These are phyloP conservation scores for Lysandra coridon DNA, from an alignment of 2,888 invertebrate species.

Conservation along the genomic window DNA sequence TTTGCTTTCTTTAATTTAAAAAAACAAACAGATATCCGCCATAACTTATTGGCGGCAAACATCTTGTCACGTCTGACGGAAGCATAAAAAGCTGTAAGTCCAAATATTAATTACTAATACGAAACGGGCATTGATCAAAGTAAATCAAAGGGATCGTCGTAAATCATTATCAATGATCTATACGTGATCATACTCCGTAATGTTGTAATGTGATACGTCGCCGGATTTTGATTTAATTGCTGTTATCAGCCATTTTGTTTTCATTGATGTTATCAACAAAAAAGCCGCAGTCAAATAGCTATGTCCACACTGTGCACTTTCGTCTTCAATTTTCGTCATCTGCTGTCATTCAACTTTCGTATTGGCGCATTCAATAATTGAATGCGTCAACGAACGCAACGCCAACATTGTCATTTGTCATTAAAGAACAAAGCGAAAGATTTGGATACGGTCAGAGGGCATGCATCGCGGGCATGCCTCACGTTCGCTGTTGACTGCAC, in stretches of 20 bases:
- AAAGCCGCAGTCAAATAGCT: not conserved
- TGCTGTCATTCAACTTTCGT: too few relatives aligned
- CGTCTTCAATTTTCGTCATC: too few relatives aligned
- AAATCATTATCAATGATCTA: constrained; percentile 8
- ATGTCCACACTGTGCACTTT: too few relatives aligned
- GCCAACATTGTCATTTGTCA: too few relatives aligned
- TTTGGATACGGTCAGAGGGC: too few relatives aligned
- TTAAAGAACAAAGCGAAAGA: too few relatives aligned
- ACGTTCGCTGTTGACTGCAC: too few relatives aligned
- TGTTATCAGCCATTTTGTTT: not conserved
- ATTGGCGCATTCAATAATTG: too few relatives aligned
- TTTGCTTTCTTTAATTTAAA: not conserved
- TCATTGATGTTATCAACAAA: not conserved
- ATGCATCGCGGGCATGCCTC: too few relatives aligned
- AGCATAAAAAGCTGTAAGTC: constrained; percentile 9
- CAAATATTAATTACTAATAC: constrained; percentile 2
- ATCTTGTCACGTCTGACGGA: constrained; percentile 1
- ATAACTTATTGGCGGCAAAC: not conserved
- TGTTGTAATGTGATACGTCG: not conserved
- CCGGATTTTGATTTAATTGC: constrained; percentile 11
- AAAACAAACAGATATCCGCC: not conserved
- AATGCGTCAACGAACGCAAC: too few relatives aligned
- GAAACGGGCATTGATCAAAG: not conserved
- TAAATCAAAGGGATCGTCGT: constrained; percentile 3
- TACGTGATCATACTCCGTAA: constrained; percentile 20